Evolutionary conservation across 1,140 invertebrate genomes (phyloP).

Genomic region (Papilio polyxenes): DNA sequence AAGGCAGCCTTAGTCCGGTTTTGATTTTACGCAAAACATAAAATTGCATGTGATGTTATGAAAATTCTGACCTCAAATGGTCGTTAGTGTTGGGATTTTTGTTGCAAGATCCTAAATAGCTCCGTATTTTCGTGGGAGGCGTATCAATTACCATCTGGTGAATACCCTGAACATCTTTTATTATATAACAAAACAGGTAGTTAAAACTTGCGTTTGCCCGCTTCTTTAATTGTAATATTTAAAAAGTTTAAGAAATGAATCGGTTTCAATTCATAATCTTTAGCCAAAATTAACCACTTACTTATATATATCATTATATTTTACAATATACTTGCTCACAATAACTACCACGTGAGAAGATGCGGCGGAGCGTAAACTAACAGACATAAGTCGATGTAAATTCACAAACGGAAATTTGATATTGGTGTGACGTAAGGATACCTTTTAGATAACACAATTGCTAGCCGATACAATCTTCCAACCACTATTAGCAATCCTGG

Average conservation of each 20-base stretch:
- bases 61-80: not conserved
- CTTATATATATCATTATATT: conserved; percentile 70
- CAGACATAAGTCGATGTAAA: conserved; percentile 11
- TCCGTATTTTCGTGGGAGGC: not conserved
- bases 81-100: not conserved
- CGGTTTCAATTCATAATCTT: not conserved
- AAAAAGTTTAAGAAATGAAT: not conserved
- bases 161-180: not conserved
- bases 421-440: not conserved
- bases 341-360: not conserved
- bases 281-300: not conserved
- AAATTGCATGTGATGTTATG: not conserved
- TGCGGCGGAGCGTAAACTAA: conserved; percentile 23
- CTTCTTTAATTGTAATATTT: not conserved
- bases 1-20: not conserved
- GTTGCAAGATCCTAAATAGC: not conserved
- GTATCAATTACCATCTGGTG: not conserved
- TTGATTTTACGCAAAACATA: not conserved
- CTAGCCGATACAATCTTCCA: not conserved
- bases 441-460: too few species aligned
- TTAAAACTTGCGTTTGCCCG: too few species aligned
- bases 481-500: not conserved
- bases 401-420: conserved; percentile 18
- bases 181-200: not conserved
- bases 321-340: conserved; percentile 71